Conservation (phyloP, 30 jellyfish, hydroid and myxozoan genomes). For the Nemopilema nomurai region DNA sequence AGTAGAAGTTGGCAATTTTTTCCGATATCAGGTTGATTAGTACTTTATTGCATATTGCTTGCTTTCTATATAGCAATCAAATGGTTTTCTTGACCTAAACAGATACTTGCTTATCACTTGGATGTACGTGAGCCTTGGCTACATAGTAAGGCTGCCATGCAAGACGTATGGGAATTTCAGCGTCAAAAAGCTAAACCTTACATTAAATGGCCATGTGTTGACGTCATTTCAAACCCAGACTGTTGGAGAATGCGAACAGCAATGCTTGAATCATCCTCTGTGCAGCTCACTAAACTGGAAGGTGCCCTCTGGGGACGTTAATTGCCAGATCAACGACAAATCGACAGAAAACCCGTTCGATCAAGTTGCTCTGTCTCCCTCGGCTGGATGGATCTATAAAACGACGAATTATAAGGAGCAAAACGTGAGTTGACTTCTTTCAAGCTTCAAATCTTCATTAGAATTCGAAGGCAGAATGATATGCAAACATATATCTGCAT, state of each 20-base stretch:
- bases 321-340: background rate
- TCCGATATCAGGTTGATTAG: no score
- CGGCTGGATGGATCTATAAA: conserved; percentile 11
- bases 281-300: conserved; percentile 12
- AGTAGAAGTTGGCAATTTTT: no score
- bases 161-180: conserved; percentile 18
- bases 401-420: background rate
- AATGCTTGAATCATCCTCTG: background rate
- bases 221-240: background rate
- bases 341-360: background rate
- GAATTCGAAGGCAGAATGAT: no score
- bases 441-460: no score
- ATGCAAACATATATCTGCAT: no score
- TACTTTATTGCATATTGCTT: no score
- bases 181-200: background rate
- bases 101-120: background rate
- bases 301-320: background rate
- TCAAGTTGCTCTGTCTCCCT: background rate
- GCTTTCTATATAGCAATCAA: background rate
- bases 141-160: conserved; percentile 20
- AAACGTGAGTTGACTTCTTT: background rate
- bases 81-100: background rate
- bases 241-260: conserved; percentile 3
- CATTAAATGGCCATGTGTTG: background rate
- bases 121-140: background rate